These are phyloP conservation scores for Sminthopsis crassicaudata DNA, from an alignment of 2,113 vertebrate species.

Conservation along the genomic window DNA sequence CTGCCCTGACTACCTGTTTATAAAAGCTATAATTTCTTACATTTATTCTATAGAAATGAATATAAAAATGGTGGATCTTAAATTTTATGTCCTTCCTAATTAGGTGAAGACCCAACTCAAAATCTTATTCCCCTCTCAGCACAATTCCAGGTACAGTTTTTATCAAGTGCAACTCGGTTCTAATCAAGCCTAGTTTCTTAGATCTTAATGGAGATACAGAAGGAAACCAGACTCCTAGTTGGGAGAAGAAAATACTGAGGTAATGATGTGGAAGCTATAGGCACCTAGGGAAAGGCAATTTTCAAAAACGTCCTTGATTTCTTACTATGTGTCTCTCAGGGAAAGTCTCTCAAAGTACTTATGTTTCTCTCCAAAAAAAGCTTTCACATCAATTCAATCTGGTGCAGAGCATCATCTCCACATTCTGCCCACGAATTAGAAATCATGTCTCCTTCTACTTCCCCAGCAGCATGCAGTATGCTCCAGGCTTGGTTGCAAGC, in stretches of 20 bases:
- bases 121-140: slow-evolving; percentile 14
- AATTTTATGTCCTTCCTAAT: not conserved
- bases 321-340: not conserved
- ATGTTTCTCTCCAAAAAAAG: not conserved
- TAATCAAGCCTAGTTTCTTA: not conserved
- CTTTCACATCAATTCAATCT: not conserved
- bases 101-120: slow-evolving; percentile 4
- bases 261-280: not conserved
- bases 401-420: not conserved
- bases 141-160: not conserved
- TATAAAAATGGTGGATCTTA: not conserved
- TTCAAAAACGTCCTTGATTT: not conserved
- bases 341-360: not conserved
- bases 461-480: not conserved
- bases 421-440: not conserved
- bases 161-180: not conserved
- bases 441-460: not conserved
- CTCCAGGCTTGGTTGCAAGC: not conserved
- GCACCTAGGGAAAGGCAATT: not conserved
- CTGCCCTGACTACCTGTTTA: not conserved
- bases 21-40: not conserved
- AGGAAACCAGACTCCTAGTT: not conserved
- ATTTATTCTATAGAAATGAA: not conserved
- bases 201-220: not conserved
- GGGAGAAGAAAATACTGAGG: not conserved